phyloP scores from a whole-genome alignment of 1,140 invertebrate genomes.

The Lucilia sericata region DNA sequence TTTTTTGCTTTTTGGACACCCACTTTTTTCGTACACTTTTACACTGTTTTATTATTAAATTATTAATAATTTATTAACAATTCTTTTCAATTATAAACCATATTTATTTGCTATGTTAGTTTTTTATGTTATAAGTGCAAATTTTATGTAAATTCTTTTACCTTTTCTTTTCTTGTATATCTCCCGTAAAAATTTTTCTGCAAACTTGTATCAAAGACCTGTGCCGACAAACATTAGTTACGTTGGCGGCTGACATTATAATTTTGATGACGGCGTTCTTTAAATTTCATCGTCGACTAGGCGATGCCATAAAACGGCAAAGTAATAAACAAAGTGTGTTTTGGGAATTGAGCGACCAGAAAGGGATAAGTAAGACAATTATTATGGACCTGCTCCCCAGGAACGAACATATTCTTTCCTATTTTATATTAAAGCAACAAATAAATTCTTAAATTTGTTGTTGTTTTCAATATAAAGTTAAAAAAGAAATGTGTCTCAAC shows the following conservation, averaged over 20 bases:
- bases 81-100: neutral
- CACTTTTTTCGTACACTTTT: slow-evolving; percentile 9
- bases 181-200: slow-evolving; percentile 16
- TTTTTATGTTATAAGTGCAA: neutral
- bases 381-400: too few relatives aligned
- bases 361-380: too few relatives aligned
- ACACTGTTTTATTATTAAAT: neutral
- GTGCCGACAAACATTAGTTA: too few relatives aligned
- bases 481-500: too few relatives aligned
- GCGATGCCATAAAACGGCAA: neutral
- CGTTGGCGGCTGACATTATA: too few relatives aligned
- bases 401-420: too few relatives aligned
- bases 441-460: too few relatives aligned
- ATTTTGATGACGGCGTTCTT: too few relatives aligned
- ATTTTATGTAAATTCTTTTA: slow-evolving; percentile 1
- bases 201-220: slow-evolving; percentile 4
- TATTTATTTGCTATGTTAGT: neutral
- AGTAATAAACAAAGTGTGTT: neutral
- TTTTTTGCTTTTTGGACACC: neutral
- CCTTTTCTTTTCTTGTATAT: slow-evolving; percentile 16
- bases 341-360: neutral
- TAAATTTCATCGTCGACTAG: too few relatives aligned
- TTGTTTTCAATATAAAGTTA: too few relatives aligned
- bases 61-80: neutral
- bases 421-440: too few relatives aligned